phyloP scores from a whole-genome alignment of 2,797 vertebrate genomes.

The Syngnathus acus region DNA sequence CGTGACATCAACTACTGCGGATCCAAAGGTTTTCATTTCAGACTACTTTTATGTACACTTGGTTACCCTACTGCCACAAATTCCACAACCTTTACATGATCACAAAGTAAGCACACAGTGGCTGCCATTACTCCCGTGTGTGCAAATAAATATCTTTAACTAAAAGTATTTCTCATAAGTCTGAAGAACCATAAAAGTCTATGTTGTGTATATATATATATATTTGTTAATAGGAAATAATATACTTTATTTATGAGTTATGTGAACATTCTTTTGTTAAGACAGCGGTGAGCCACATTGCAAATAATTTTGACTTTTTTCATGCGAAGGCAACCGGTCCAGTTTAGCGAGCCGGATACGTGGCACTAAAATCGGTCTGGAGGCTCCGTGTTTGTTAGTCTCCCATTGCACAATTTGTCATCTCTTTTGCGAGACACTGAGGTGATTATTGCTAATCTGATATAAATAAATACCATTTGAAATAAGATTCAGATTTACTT shows the following conservation, averaged over 20 bases:
- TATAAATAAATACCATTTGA: constrained; percentile 36
- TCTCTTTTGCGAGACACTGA: constrained; percentile 54
- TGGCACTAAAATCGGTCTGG: constrained; percentile 17
- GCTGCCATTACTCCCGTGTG: constrained; percentile 10
- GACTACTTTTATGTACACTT: constrained; percentile 45
- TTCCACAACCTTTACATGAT: constrained; percentile 26
- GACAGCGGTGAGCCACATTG: constrained; percentile 49
- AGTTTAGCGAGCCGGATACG: constrained; percentile 24
- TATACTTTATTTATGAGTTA: neutral
- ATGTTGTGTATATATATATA: neutral
- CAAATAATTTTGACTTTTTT: constrained; percentile 23
- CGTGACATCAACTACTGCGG: constrained; percentile 46
- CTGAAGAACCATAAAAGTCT: constrained; percentile 26
- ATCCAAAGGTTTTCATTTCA: constrained; percentile 31
- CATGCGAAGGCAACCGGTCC: constrained; percentile 41
- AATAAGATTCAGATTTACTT: constrained; percentile 69
- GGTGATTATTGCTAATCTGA: constrained; percentile 68
- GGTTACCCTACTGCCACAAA: constrained; percentile 25
- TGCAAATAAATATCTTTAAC: constrained; percentile 12
- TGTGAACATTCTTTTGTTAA: constrained; percentile 61
- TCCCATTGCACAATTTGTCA: constrained; percentile 41
- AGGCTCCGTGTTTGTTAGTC: constrained; percentile 27
- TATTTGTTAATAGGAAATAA: neutral
- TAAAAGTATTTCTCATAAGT: constrained; percentile 13
- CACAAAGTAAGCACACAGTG: constrained; percentile 17